phyloP scores from a whole-genome alignment of 2,113 vertebrate species.

The Aleadryas rufinucha region DNA sequence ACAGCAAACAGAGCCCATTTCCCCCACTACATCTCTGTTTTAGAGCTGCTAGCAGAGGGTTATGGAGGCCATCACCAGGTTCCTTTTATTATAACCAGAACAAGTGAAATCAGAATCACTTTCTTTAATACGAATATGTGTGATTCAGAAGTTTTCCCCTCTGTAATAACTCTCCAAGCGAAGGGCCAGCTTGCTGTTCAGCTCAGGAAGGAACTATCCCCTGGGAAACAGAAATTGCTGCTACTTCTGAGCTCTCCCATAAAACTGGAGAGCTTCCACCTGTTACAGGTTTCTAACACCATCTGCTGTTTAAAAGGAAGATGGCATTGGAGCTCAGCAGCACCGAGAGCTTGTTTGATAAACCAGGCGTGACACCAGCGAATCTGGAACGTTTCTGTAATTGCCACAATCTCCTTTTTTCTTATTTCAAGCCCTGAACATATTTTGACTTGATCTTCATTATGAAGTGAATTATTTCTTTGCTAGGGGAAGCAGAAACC shows the following conservation, averaged over 20 bases:
- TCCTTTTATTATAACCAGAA: neutral
- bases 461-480: neutral
- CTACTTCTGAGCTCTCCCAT: constrained; percentile 45
- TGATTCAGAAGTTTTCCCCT: neutral
- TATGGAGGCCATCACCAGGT: neutral
- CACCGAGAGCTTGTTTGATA: neutral
- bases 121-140: neutral
- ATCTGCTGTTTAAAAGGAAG: constrained; percentile 71
- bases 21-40: neutral
- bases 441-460: neutral
- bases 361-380: neutral
- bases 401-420: neutral
- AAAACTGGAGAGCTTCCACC: constrained; percentile 50
- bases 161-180: neutral
- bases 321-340: constrained; percentile 31
- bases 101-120: neutral
- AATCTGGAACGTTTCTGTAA: neutral
- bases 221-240: constrained; percentile 51
- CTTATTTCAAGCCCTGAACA: neutral
- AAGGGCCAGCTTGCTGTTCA: constrained; percentile 24
- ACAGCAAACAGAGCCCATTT: constrained; percentile 9
- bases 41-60: neutral
- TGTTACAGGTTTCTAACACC: constrained; percentile 72
- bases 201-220: constrained; percentile 27
- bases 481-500: neutral